Evolutionary conservation across 2,797 vertebrate genomes (phyloP).

Genomic region (Gambusia yucatana): DNA sequence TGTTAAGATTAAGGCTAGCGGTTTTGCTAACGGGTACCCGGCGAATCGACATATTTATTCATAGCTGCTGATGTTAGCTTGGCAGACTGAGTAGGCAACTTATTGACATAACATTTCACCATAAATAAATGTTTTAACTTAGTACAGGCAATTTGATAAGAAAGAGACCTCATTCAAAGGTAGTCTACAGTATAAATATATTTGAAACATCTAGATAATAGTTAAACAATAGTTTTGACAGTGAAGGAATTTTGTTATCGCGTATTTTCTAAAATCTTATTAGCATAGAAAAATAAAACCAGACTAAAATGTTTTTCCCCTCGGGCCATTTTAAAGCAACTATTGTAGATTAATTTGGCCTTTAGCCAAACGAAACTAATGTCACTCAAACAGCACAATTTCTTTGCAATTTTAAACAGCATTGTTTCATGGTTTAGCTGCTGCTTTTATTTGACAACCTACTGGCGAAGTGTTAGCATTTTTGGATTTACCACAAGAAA

Average conservation of each 20-base stretch:
- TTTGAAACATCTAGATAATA: background rate
- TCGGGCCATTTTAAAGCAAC: background rate
- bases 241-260: background rate
- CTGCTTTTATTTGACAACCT: background rate
- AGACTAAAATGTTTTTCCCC: background rate
- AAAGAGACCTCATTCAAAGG: fast-evolving
- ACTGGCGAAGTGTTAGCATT: background rate
- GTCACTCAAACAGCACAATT: background rate
- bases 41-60: conserved; percentile 54
- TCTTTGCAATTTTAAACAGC: background rate
- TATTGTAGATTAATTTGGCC: background rate
- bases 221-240: background rate
- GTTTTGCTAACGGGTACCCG: conserved; percentile 60
- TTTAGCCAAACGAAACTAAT: background rate
- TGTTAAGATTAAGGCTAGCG: conserved; percentile 61
- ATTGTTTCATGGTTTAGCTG: background rate
- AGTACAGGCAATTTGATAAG: background rate
- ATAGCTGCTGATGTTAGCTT: conserved; percentile 30
- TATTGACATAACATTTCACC: background rate
- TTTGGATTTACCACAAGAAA: background rate
- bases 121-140: background rate
- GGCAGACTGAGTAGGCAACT: background rate
- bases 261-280: background rate
- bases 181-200: background rate
- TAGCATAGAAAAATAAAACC: background rate